A percentile compares a stretch with the other conserved stretches of the same genome.
phyloP scores from a whole-genome alignment of 2,888 invertebrate genomes.

The Conistra vaccinii region DNA sequence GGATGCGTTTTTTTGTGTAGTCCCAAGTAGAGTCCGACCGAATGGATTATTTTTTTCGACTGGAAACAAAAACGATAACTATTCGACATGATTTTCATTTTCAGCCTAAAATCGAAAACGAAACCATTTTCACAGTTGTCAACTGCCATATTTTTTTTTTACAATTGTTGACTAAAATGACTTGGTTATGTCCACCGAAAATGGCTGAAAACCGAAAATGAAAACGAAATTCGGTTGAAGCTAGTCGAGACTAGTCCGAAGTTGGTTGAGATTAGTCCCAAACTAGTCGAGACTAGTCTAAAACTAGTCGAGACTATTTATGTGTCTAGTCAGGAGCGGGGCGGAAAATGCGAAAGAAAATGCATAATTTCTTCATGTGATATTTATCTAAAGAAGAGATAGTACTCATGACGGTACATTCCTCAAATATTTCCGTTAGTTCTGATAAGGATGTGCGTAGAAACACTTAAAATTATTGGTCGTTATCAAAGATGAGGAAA shows the following conservation, averaged over 20 bases:
- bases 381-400: constrained; percentile 6
- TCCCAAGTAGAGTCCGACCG: too few species aligned
- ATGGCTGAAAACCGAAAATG: neutral
- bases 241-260: neutral
- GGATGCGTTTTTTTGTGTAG: too few species aligned
- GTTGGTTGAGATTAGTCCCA: neutral
- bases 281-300: neutral
- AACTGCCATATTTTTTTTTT: neutral
- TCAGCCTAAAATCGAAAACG: neutral
- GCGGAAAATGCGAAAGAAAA: neutral
- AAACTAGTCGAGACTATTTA: neutral
- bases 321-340: too few species aligned
- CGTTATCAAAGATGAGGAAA: neutral
- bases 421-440: constrained; percentile 1
- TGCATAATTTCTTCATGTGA: neutral
- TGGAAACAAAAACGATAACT: neutral
- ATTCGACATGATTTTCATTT: neutral
- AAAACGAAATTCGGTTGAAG: neutral
- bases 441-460: constrained; percentile 17
- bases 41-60: neutral
- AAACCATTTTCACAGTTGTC: neutral
- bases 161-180: neutral
- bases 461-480: constrained; percentile 23
- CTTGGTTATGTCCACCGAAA: neutral
- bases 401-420: constrained; percentile 6